These are phyloP conservation scores for Conistra vaccinii DNA, from an alignment of 2,888 invertebrate species.

Conservation along the genomic window DNA sequence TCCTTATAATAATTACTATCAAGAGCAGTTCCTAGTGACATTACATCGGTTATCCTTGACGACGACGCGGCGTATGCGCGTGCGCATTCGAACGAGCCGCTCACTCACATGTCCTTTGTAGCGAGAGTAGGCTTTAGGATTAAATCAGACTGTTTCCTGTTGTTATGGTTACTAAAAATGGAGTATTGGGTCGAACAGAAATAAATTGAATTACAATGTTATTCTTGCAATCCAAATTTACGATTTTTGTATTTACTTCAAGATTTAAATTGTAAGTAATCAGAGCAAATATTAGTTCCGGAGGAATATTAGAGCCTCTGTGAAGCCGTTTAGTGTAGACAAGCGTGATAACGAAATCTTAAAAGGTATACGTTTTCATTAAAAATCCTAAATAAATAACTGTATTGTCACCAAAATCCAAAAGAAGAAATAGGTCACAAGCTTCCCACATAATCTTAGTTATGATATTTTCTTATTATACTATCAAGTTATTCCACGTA, in stretches of 20 bases:
- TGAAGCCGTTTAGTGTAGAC: too few species aligned
- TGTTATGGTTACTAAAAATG: neutral
- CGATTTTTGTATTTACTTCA: neutral
- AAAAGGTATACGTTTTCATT: neutral
- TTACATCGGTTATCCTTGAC: constrained; percentile 61
- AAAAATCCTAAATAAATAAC: neutral
- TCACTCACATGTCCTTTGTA: constrained; percentile 51
- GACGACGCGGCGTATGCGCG: constrained; percentile 28
- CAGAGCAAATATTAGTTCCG: neutral
- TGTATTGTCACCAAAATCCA: neutral
- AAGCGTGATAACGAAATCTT: neutral
- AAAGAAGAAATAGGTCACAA: neutral
- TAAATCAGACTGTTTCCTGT: constrained; percentile 26
- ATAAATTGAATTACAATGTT: neutral
- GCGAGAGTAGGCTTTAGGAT: constrained; percentile 15
- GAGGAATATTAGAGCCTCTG: too few species aligned
- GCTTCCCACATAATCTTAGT: neutral
- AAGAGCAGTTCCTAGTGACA: constrained; percentile 53
- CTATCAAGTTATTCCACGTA: neutral
- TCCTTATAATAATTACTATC: constrained; percentile 21
- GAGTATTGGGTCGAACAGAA: neutral
- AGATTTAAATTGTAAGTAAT: neutral
- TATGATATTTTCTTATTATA: constrained; percentile 7
- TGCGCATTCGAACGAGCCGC: constrained; percentile 32
- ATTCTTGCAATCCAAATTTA: neutral